Conservation (phyloP, 2,113 vertebrate species). For the Crocuta crocuta region DNA sequence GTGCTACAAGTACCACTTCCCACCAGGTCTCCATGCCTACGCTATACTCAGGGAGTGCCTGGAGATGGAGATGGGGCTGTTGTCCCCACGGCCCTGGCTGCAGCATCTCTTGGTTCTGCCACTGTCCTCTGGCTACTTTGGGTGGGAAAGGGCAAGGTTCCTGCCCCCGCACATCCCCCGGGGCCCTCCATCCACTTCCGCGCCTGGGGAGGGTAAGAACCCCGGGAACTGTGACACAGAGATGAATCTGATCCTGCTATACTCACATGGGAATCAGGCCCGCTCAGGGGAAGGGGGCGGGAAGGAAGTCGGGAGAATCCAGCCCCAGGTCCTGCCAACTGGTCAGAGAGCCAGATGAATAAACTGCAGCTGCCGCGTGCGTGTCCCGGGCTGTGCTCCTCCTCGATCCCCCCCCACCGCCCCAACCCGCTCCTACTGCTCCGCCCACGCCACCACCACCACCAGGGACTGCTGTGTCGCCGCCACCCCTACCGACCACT, state of each 20-base stretch:
- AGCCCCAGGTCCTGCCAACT: neutral
- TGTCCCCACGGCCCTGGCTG: neutral
- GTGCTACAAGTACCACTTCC: neutral
- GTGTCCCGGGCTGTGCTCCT: neutral
- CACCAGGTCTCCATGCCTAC: neutral
- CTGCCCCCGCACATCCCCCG: neutral
- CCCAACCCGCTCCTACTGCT: neutral
- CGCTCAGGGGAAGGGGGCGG: neutral
- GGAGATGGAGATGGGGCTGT: neutral
- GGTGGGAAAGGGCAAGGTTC: neutral
- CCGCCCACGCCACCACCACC: neutral
- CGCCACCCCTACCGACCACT: fast-evolving
- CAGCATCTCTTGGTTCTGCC: neutral
- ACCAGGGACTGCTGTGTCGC: neutral
- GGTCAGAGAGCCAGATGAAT: neutral
- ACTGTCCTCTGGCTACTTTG: neutral
- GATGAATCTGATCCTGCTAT: neutral
- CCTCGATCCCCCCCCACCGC: neutral
- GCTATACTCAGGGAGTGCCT: neutral
- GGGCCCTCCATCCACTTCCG: neutral
- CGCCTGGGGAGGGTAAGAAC: neutral
- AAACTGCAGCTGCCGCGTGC: neutral
- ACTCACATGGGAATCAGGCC: neutral
- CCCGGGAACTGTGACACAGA: neutral
- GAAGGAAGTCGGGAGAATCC: neutral